Evolutionary conservation across 2,113 vertebrate species (phyloP).

Genomic region (Psilopogon haemacephalus): DNA sequence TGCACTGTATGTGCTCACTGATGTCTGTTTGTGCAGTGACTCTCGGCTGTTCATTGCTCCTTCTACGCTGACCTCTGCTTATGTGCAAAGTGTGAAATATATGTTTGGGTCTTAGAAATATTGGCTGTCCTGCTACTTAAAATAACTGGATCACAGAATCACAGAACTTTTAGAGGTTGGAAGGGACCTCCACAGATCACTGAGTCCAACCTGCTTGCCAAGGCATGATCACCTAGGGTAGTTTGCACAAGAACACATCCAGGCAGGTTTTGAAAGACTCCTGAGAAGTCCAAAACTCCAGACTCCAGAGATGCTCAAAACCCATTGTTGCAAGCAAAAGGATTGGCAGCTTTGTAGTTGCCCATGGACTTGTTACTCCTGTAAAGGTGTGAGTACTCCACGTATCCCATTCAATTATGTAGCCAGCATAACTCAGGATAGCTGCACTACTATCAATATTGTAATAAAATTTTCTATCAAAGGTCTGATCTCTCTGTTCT

Average conservation of each 20-base stretch:
- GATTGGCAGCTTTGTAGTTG: background rate
- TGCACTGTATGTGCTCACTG: background rate
- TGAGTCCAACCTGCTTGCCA: too few relatives aligned
- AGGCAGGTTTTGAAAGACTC: too few relatives aligned
- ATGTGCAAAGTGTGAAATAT: background rate
- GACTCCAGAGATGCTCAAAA: background rate
- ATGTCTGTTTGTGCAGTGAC: background rate
- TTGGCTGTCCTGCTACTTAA: background rate
- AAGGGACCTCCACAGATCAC: too few relatives aligned
- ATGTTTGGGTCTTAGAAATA: background rate
- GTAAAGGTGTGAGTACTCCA: background rate
- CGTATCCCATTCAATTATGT: background rate
- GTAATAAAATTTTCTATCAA: background rate
- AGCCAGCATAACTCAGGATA: background rate
- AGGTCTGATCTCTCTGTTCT: background rate
- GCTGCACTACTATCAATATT: background rate
- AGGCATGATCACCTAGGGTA: too few relatives aligned
- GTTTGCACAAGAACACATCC: too few relatives aligned
- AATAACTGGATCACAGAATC: background rate
- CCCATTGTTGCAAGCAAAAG: background rate
- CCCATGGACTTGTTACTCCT: background rate
- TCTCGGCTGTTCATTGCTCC: background rate
- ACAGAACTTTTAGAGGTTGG: too few relatives aligned
- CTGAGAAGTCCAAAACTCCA: too few relatives aligned
- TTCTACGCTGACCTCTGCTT: background rate